A percentile compares a stretch with the other conserved stretches of the same genome.
These are phyloP conservation scores for Apeira syringaria DNA, from an alignment of 2,888 invertebrate genomes.

Conservation along the genomic window DNA sequence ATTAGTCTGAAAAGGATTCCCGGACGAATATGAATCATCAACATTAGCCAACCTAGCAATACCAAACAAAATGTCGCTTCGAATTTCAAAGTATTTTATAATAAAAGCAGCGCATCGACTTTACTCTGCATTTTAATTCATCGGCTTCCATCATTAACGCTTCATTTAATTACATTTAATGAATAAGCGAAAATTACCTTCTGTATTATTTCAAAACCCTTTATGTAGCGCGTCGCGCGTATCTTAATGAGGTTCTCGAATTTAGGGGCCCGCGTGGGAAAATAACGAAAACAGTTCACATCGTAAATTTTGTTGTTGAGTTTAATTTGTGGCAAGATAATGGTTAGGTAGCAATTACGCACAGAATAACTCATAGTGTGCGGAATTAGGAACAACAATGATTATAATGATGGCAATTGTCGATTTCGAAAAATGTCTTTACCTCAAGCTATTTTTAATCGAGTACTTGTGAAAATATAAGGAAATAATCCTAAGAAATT, in stretches of 20 bases:
- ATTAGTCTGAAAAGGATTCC: no score
- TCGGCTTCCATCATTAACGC: conserved; percentile 58
- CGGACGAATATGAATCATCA: not conserved
- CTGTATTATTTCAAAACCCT: conserved; percentile 70
- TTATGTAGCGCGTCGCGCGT: conserved; percentile 63
- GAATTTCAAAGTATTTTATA: not conserved
- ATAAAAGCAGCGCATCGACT: conserved; percentile 41
- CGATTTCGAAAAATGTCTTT: no score
- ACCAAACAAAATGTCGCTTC: not conserved
- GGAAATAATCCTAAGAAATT: no score
- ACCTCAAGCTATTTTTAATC: no score
- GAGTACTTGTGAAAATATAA: no score
- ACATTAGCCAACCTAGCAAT: not conserved
- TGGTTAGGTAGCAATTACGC: not conserved
- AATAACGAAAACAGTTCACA: not conserved
- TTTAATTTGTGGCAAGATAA: not conserved
- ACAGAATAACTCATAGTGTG: not conserved
- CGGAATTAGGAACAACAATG: not conserved
- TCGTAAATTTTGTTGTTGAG: not conserved
- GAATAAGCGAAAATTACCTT: conserved; percentile 82
- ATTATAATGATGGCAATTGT: no score
- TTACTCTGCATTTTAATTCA: conserved; percentile 61
- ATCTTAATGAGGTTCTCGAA: conserved; percentile 79
- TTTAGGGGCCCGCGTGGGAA: conserved; percentile 33
- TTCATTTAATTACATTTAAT: conserved; percentile 77